phyloP scores from a whole-genome alignment of 2,113 vertebrate species.

The Percopsis transmontana region DNA sequence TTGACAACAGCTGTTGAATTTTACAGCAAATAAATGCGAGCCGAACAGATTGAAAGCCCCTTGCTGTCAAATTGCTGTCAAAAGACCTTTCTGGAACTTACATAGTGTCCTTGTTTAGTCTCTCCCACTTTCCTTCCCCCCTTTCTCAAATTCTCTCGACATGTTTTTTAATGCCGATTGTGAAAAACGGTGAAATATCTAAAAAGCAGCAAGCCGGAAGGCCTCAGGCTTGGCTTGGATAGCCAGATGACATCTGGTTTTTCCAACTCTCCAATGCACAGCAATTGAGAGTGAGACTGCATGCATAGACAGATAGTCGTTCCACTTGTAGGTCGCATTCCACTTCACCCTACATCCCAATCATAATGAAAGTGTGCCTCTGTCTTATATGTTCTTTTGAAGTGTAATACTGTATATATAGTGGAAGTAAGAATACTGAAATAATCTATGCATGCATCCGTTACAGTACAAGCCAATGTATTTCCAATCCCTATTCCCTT shows the following conservation, averaged over 20 bases:
- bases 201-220: constrained; percentile 25
- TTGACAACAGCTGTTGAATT: constrained; percentile 62
- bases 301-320: constrained; percentile 22
- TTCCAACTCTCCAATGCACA: constrained; percentile 32
- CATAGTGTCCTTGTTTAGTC: not conserved
- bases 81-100: no score
- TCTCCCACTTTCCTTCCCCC: constrained; percentile 28
- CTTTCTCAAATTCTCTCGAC: constrained; percentile 22
- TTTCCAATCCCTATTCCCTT: no score
- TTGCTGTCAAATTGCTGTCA: constrained; percentile 31
- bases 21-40: constrained; percentile 45
- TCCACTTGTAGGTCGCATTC: constrained; percentile 1
- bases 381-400: constrained; percentile 18
- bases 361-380: constrained; percentile 39
- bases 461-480: no score
- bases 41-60: constrained; percentile 42
- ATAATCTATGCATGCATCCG: no score
- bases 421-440: no score
- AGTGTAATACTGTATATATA: constrained; percentile 1
- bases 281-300: constrained; percentile 50
- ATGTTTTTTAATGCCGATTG: constrained; percentile 44
- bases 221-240: constrained; percentile 33
- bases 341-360: constrained; percentile 12
- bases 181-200: constrained; percentile 56
- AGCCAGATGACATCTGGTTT: constrained; percentile 71